Conservation (phyloP, 2,888 invertebrate species). For the Leptarthrus brevirostris region DNA sequence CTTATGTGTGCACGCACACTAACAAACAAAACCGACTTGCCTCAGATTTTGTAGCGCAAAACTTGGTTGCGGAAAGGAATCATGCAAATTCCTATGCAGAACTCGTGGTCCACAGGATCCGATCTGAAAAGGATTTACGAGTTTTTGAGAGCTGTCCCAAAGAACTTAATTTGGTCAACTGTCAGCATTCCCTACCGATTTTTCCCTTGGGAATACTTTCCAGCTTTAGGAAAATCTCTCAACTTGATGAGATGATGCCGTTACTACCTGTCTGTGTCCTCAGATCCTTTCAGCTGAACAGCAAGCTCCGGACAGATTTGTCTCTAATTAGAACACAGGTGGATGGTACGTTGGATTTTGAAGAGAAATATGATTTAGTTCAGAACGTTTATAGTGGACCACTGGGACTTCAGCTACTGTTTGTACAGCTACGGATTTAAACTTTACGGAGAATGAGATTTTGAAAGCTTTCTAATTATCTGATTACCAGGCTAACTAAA, state of each 20-base stretch:
- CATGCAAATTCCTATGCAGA: constrained; percentile 41
- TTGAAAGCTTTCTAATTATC: constrained; percentile 38
- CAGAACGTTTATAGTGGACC: constrained; percentile 3
- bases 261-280: constrained; percentile 50
- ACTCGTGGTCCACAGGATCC: constrained; percentile 17
- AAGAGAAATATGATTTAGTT: constrained; percentile 41
- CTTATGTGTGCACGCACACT: constrained; percentile 41
- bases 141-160: constrained; percentile 42
- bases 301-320: constrained; percentile 46
- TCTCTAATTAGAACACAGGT: constrained; percentile 52
- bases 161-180: constrained; percentile 48
- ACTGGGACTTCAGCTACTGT: not conserved
- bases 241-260: constrained; percentile 51
- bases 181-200: constrained; percentile 43
- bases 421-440: constrained; percentile 29
- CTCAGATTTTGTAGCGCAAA: constrained; percentile 13
- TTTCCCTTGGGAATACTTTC: constrained; percentile 48
- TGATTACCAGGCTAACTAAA: constrained; percentile 21
- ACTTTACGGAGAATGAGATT: constrained; percentile 30
- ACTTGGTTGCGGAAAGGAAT: constrained; percentile 15
- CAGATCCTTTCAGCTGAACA: constrained; percentile 39
- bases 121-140: constrained; percentile 38
- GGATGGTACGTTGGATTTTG: constrained; percentile 51
- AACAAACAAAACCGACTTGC: not conserved
- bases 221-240: constrained; percentile 48